Evolutionary conservation across 2,888 invertebrate genomes (phyloP), one percentile per base, ranked within the genome.

Genomic region (Philaethria dido): DNA sequence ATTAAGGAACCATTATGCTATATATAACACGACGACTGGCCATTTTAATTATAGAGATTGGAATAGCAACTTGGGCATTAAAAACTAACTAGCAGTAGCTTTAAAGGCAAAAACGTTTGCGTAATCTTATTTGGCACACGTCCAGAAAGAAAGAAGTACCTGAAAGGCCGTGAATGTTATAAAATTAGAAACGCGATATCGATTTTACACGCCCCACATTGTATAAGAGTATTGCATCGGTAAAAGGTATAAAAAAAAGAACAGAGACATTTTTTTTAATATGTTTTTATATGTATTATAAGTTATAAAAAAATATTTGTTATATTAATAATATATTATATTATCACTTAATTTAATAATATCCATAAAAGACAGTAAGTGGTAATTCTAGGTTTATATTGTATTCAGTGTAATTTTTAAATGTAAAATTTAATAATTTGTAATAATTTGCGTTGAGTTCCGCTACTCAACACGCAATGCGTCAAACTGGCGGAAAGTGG

Each of bases 161-260:
- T 69, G 64, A 62, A 69, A 66, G 69, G 69, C 69, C 68, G 50
- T 63, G 64, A 65, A 72, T 50, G 67, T 72, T 71, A 62, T 73
- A 72, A 69, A 70, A 72, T 72, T 73, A 72, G 73, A 70, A 68
- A 68, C 57, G 20, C 45, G 8, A 54, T 68, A 73, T 73, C 69
- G 73, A 73, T 72, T 72, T 66, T 52, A 61, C 59, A 18, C 59
- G 65, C 48, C 65, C 70, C 52, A 69, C 66, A 63, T 61, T 36
- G 44, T 42, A 18, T 66, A 20, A 29, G 59, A 22, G 52, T 50
- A 52, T 25, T 50, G 62, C 50, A 50, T 50, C 42, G 52, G 47
- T 36, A 25, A 20, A 62, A 50, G 33, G 9, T 45, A 33, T 5
- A 60, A 60, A 13, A 33, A 22, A 42, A n/a, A 22, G n/a, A 9